A percentile compares a stretch with the other conserved stretches of the same genome.
Conservation (phyloP, 2,888 invertebrate species). For the Xestia ashworthii region DNA sequence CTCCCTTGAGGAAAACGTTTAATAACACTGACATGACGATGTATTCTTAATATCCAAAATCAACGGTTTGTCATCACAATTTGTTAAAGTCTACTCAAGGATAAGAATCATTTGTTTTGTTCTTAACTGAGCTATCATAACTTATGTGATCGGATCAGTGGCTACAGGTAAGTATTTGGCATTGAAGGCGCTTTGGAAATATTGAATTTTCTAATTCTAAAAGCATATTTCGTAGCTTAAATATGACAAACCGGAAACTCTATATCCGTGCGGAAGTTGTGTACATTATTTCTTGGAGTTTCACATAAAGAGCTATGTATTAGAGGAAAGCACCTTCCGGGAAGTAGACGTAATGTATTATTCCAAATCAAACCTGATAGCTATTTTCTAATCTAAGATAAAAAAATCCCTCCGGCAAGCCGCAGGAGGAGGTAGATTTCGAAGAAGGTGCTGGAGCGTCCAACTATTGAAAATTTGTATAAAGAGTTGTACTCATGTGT, state of each 20-base stretch:
- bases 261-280: too few species aligned
- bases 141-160: not conserved
- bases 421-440: too few species aligned
- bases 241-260: not conserved
- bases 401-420: too few species aligned
- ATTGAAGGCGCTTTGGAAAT: not conserved
- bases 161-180: constrained; percentile 5
- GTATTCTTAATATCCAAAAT: constrained; percentile 36
- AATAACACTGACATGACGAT: constrained; percentile 17
- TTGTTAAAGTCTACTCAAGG: constrained; percentile 39
- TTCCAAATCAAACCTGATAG: not conserved
- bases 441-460: too few species aligned
- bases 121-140: constrained; percentile 1
- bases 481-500: too few species aligned
- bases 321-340: too few species aligned
- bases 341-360: not conserved
- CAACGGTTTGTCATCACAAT: constrained; percentile 30
- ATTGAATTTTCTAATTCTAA: not conserved
- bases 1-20: constrained; percentile 45
- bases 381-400: not conserved
- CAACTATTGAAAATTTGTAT: too few species aligned
- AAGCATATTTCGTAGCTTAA: not conserved
- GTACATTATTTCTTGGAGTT: too few species aligned
- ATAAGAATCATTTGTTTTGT: constrained; percentile 26
- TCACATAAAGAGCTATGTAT: too few species aligned